Evolutionary conservation across 2,113 vertebrate species (phyloP).

Genomic region (Aix galericulata): DNA sequence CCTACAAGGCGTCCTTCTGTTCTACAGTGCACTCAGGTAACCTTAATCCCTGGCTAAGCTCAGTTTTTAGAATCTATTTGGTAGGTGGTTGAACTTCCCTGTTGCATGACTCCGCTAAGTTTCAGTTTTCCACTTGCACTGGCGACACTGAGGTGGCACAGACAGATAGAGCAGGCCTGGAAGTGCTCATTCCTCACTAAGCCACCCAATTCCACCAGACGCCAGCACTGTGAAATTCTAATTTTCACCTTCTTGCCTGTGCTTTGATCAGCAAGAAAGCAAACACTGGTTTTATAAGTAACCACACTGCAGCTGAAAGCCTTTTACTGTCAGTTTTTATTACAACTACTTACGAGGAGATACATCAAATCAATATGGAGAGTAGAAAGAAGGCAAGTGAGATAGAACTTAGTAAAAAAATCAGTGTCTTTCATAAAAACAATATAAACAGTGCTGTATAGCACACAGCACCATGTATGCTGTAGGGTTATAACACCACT

Average conservation of each 20-base stretch:
- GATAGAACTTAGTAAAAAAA: neutral
- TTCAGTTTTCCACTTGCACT: neutral
- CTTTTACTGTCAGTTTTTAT: neutral
- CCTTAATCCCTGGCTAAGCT: neutral
- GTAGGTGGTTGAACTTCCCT: neutral
- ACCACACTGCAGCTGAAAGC: neutral
- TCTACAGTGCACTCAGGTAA: neutral
- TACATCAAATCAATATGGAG: neutral
- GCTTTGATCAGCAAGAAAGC: neutral
- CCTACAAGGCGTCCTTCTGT: neutral
- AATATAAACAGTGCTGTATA: neutral
- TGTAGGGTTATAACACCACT: neutral
- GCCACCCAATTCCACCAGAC: neutral
- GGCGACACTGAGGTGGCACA: neutral
- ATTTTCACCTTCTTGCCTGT: neutral
- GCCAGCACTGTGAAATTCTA: neutral
- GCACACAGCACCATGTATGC: neutral
- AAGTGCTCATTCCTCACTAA: neutral
- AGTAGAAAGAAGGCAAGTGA: neutral
- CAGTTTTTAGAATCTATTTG: neutral
- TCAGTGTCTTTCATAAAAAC: neutral
- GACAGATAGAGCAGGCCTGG: neutral
- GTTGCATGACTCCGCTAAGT: neutral
- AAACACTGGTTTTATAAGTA: neutral
- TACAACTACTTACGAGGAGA: neutral